Base-by-base conservation (phyloP, 2,888 invertebrate genomes). In the Coleophora deauratella region DNA sequence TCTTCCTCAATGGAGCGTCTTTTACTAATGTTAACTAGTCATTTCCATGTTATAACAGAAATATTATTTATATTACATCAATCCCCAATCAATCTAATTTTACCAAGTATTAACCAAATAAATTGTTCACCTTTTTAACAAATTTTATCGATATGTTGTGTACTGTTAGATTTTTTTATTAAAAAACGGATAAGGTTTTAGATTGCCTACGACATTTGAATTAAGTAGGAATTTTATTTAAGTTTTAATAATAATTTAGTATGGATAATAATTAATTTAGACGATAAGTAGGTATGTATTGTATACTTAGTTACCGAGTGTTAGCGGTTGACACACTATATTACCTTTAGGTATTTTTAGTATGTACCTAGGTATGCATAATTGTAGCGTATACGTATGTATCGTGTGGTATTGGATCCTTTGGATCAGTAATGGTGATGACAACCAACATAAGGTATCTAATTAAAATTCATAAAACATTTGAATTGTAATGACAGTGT, bases 121-220 rank as follows among this genome's bases (percentile, higher is more conserved):
- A 50, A 79, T 81, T 82, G 81, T 82, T 82, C 73, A 73, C 66
- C 66, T 68, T 66, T 66, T 80, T 78, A 77, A 78, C 67, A 80
- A 81, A 84, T 81, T 84, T 79, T 84, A 82, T 81, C 67, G 72
- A 70, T 72, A 70, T 59, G 80, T 82, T 82, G 77, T 79, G 68
- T 68, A 70, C 59, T 70, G 60, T 66, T 63, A 61, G 54, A 43
- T 67, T 74, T 65, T 75, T 77, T 75, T 70, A 73, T 66, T 66
- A 50, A 56, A 65, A n/a, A 55, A 55, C 56, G 65, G 58, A 54
- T 56, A 64, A 72, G 72, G 68, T 74, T 73, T 73, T 64, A 69
- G 60, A 66, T 72, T 21, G 66, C 73, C 70, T 57, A 55, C 49
- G 55, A 62, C 48, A 62, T 67, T 61, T 57, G 59, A 67, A 55